phyloP scores from a whole-genome alignment of 2,888 invertebrate species.

The Siphonodentalium dalli region DNA sequence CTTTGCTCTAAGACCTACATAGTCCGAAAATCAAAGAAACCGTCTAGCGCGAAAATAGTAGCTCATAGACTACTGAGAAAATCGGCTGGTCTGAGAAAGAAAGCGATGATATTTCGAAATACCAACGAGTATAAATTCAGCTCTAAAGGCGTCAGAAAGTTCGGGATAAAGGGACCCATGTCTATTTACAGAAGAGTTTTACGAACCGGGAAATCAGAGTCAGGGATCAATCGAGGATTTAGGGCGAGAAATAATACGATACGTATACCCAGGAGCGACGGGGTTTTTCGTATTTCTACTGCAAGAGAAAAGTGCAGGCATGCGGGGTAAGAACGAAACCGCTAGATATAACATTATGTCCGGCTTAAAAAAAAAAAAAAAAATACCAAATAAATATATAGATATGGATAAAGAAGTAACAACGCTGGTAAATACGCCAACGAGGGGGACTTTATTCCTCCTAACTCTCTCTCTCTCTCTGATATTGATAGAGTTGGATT shows the following conservation, averaged over 20 bases:
- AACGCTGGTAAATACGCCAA: no score
- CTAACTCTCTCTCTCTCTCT: no score
- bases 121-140: slow-evolving; percentile 23
- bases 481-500: no score
- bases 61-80: slow-evolving; percentile 3
- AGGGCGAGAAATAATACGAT: slow-evolving; percentile 14
- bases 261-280: slow-evolving; percentile 12
- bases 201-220: slow-evolving; percentile 2
- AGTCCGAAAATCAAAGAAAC: not conserved
- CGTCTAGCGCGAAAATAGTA: slow-evolving; percentile 2
- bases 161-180: slow-evolving; percentile 15
- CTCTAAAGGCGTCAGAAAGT: slow-evolving; percentile 22
- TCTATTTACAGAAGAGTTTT: slow-evolving; percentile 16
- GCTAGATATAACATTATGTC: slow-evolving; percentile 22
- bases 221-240: slow-evolving; percentile 17
- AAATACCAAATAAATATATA: no score
- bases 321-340: slow-evolving; percentile 24
- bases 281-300: slow-evolving; percentile 24
- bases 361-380: no score
- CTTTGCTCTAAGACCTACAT: slow-evolving; percentile 6
- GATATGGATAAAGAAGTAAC: no score
- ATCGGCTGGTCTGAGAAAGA: not conserved
- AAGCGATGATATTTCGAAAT: not conserved
- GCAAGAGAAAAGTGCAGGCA: slow-evolving; percentile 20
- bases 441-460: no score